Evolutionary conservation across 2,888 invertebrate species (phyloP).

Genomic region (Volucella inflata): DNA sequence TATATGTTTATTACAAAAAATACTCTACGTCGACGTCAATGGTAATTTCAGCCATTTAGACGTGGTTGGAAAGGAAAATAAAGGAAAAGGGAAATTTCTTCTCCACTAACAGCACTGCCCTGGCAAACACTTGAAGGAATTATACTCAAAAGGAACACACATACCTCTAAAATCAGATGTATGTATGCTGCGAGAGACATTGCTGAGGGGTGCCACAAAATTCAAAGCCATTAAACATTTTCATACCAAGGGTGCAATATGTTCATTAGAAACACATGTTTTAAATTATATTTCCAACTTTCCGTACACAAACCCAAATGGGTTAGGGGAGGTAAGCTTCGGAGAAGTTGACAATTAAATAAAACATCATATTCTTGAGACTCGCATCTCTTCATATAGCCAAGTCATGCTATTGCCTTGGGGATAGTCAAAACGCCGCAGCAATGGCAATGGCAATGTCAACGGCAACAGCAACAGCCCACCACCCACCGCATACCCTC

Average conservation of each 20-base stretch:
- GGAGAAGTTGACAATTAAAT: constrained; percentile 65
- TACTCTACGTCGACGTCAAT: too few species aligned
- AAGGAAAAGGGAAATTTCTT: too few species aligned
- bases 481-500: not conserved
- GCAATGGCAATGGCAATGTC: not conserved
- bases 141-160: constrained; percentile 6
- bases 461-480: too few species aligned
- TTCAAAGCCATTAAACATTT: constrained; percentile 70
- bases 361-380: constrained; percentile 54
- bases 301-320: constrained; percentile 9
- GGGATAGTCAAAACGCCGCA: constrained; percentile 7
- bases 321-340: not conserved
- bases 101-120: too few species aligned
- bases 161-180: constrained; percentile 29
- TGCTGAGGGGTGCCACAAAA: constrained; percentile 45
- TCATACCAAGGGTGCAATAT: constrained; percentile 69
- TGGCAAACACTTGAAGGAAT: too few species aligned
- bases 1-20: too few species aligned
- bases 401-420: constrained; percentile 23
- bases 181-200: constrained; percentile 13
- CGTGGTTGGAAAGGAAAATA: too few species aligned
- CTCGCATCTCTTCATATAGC: not conserved
- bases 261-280: constrained; percentile 74
- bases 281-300: constrained; percentile 70
- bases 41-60: too few species aligned